Conservation (phyloP, 1,140 invertebrate species). For the Mercenaria mercenaria region DNA sequence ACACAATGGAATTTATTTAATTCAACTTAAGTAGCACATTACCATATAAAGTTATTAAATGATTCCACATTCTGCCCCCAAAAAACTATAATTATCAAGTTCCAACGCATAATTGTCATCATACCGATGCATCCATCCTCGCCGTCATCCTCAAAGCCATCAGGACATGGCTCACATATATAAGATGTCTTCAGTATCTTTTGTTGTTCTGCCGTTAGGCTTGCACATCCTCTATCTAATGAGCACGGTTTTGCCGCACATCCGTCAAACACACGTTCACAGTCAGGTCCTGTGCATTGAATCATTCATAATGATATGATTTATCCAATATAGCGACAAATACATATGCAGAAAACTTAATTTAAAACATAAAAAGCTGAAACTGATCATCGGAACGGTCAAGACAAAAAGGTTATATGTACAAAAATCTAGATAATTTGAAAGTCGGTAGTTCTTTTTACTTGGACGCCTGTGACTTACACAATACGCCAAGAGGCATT, state of each 20-base stretch:
- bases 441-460: too few species aligned
- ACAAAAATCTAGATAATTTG: too few species aligned
- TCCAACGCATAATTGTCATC: too few species aligned
- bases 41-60: background rate
- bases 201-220: background rate
- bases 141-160: background rate
- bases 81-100: too few species aligned
- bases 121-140: background rate
- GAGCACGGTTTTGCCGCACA: constrained; percentile 28
- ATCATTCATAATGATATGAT: too few species aligned
- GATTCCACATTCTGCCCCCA: background rate
- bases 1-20: background rate
- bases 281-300: background rate
- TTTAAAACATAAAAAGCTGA: too few species aligned
- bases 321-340: too few species aligned
- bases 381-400: too few species aligned
- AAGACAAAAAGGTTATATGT: too few species aligned
- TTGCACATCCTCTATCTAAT: background rate
- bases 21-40: background rate
- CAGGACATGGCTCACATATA: constrained; percentile 6
- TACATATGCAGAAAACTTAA: too few species aligned
- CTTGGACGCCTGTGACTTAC: too few species aligned
- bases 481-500: too few species aligned
- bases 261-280: constrained; percentile 15
- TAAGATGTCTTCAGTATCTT: background rate